Percentiles rank a stretch among this genome's conserved stretches.
Evolutionary conservation across 2,888 invertebrate species (phyloP).

Genomic region (Eupelmus urozonus): DNA sequence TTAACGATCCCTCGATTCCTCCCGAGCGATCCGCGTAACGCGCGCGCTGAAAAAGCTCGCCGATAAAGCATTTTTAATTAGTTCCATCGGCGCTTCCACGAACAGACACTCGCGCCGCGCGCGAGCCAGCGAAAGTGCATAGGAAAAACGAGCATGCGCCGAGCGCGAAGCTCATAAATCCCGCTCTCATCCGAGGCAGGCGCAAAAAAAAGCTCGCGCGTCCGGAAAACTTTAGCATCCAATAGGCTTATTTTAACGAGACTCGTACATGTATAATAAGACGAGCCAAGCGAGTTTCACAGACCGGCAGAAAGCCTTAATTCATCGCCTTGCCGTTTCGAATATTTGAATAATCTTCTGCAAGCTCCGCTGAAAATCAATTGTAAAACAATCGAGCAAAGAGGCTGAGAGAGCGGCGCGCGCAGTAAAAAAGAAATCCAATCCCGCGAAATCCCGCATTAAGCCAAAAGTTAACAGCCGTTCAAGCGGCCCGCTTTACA

Average conservation of each 20-base stretch:
- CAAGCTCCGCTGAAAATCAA: too few species aligned
- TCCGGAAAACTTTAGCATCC: constrained; percentile 47
- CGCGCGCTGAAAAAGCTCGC: not conserved
- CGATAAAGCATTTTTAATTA: constrained; percentile 43
- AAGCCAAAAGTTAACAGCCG: too few species aligned
- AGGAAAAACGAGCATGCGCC: not conserved
- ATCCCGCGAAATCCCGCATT: too few species aligned
- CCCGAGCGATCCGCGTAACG: not conserved
- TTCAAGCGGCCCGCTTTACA: too few species aligned
- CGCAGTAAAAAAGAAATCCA: too few species aligned
- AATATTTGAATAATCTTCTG: too few species aligned
- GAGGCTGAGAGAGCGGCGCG: too few species aligned
- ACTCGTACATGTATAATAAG: not conserved
- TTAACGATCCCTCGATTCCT: not conserved
- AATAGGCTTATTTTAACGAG: constrained; percentile 43
- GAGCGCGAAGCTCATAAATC: constrained; percentile 37
- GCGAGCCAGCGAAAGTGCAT: not conserved
- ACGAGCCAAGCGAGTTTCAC: not conserved
- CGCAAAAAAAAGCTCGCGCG: not conserved
- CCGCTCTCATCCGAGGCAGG: not conserved
- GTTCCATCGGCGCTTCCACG: constrained; percentile 30
- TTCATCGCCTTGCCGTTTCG: too few species aligned
- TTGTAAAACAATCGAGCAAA: too few species aligned
- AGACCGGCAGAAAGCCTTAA: not conserved
- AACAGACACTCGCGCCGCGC: not conserved